Base-by-base conservation (phyloP, 92 coral and sea anemone genomes). In the Phenganax stokvisi region DNA sequence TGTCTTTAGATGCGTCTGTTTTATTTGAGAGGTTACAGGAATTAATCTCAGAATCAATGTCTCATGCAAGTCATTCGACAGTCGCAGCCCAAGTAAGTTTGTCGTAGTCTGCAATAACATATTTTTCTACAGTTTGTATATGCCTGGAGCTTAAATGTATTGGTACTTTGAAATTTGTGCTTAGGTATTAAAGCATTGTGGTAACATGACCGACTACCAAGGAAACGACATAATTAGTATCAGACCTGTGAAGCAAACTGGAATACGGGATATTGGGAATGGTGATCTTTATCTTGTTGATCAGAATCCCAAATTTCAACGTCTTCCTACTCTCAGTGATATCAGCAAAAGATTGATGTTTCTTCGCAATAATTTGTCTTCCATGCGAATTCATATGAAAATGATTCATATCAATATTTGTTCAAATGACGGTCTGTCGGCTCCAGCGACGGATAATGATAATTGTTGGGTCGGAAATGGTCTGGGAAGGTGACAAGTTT, bases 391-490 rank as follows among this genome's bases (percentile, higher is more conserved):
- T 7, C 72, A 87, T 17, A 90, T 83, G 69, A 80, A 64, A 11
- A 86, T 85, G 15, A 84, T 96, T 57, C 89, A 85, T 2, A 71
- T 62, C 44, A 88, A 71, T 65, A 57, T 92, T 54, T 96, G 99
- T 92, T 85, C 56, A 9, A 63, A 8, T 30, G 97, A 89, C 37
- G 81, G 74, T 13, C 79, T 89, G 51, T 85, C 96, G 54, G 88
- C 96, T 8, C 57, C 85, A 6, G 52, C 27, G 51, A 76, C 59
- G 9, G 89, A 84, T 37, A 30, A 83, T 70, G 86, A 84, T 27
- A 89, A 84, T 30, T 96, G 99, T 56, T 96, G 99, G 99, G 89
- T 88, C 84, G 97, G 97, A 64, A 90, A 85, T 13, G 86, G 86
- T 51, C 63, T 75, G 65, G 96, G 81, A 91, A 90, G 92, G 99